Base-by-base conservation (phyloP, 2,113 vertebrate genomes). In the Labeo rohita region DNA sequence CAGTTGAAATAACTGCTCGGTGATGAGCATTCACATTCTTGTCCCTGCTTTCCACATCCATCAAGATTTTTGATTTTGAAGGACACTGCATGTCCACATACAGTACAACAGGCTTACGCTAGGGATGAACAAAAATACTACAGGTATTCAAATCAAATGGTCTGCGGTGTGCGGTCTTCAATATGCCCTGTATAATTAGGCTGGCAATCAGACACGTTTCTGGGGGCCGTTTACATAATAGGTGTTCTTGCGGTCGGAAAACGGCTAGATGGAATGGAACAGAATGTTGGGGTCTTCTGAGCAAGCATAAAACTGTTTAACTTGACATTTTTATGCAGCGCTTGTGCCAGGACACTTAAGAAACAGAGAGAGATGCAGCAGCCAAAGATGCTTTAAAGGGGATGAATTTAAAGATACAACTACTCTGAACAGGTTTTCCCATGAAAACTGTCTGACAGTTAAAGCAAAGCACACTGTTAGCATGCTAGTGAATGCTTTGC, bases 61-160 rank as follows among this genome's bases (percentile, higher is more conserved):
- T 87, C 83, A 80, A 88, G 88, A 85, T 79, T 89, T 89, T 87
- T 86, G 84, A 72, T 92, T 89, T 88, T 87, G 88, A 36, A 88
- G 80, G 87, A 43, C 81, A 73, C 74, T 80, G 70, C 50, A 52
- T 72, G 23, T 50, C 15, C 43, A 10, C 61, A 36, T 68, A 50
- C 43, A 68, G 45, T 49, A 77, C 47, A 50, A 16, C 49, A 34
- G 49, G 12, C 9, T 76, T 52, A 52, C 6, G 1, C n/a, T 52
- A 23, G 45, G 23, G 49, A 34, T 77, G 23, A 54, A 52, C 23
- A 54, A 18, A 77, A 75, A 49, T 28, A 49, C 10, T 2, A n/a
- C 18, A 50, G 12, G 3, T 77, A 77, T 77, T 52, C 8, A 49
- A 54, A 76, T 49, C 12, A 13, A 76, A 7, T 76, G 34, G 73